Evolutionary conservation across 2,113 vertebrate species (phyloP), one percentile per base, ranked within the genome.

Genomic region (Paradisaea rubra): DNA sequence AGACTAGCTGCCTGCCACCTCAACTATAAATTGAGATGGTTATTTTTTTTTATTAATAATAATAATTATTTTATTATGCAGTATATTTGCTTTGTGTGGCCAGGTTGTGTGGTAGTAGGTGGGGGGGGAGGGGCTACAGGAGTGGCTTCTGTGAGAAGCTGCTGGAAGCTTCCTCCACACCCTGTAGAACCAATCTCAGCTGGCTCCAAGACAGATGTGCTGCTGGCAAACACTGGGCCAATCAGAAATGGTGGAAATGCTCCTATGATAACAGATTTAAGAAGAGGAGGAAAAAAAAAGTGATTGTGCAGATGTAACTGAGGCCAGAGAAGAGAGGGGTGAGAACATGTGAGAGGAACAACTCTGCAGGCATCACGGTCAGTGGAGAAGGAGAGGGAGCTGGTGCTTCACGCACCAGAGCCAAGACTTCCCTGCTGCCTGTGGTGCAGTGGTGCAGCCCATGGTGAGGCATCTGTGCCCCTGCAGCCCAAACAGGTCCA

Each of bases 361-460:
- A 11, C 22, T 10, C 66, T 63, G 39, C 27, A 63, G 33, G 7
- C n/a, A 54, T 23, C 9, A 39, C 22, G 27, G 33, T 73, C 57
- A 12, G 14, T 45, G 68, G 3, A 63, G 33, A 45, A 71, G 3
- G 56, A 20, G 20, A 10, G 5, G 7, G 3, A 45, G 27, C 18
- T 54, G 6, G 3, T 73, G 28, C 35, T 73, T 4, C 41, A 28
- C 0, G 17, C 17, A 27, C 49, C 1, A 1, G 41, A 56, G 15
- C 5, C 4, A 28, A 47, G 49, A 39, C 19, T 33, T 23, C 15
- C 3, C 23, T 47, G 39, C n/a, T 23, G n/a, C 14, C 22, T 2
- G 0, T 47, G 28, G 13, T 21, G n/a, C 13, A 31, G 0, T 47
- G 28, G 13, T 21, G n/a, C 13, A 31, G 22, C 2, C 27, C 47